These are phyloP conservation scores for Acleris laterana DNA, from an alignment of 2,888 invertebrate species.

Conservation along the genomic window DNA sequence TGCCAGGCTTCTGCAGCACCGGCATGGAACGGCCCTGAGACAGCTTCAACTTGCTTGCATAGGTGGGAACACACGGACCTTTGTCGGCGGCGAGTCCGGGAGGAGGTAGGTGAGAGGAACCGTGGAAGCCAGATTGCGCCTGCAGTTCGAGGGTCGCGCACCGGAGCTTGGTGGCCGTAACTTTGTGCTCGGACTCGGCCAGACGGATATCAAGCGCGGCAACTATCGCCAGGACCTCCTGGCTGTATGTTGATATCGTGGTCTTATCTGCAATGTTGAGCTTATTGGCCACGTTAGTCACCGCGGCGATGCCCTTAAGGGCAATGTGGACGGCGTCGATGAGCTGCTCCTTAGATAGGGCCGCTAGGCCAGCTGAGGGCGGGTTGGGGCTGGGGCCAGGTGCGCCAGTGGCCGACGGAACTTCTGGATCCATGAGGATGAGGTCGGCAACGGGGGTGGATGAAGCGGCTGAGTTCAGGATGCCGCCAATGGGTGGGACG, in stretches of 20 bases:
- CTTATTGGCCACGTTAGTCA: background rate
- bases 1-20: conserved; percentile 5
- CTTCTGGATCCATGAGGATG: too few species aligned
- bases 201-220: conserved; percentile 14
- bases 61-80: background rate
- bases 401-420: rapidly evolving
- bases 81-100: too few species aligned
- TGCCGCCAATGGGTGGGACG: too few species aligned
- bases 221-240: background rate
- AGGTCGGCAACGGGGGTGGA: too few species aligned
- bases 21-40: rapidly evolving
- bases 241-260: background rate
- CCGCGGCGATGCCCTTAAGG: too few species aligned
- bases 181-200: background rate
- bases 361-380: too few species aligned
- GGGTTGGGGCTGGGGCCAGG: too few species aligned
- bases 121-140: too few species aligned
- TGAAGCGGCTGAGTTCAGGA: too few species aligned
- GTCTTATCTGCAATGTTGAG: background rate
- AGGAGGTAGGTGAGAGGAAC: too few species aligned
- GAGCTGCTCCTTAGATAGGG: too few species aligned
- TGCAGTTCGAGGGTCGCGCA: background rate
- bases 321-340: background rate
- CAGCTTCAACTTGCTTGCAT: background rate
- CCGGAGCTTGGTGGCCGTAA: rapidly evolving